Base-by-base conservation (phyloP, 2,888 invertebrate species). In the Onthophagus sagittarius region DNA sequence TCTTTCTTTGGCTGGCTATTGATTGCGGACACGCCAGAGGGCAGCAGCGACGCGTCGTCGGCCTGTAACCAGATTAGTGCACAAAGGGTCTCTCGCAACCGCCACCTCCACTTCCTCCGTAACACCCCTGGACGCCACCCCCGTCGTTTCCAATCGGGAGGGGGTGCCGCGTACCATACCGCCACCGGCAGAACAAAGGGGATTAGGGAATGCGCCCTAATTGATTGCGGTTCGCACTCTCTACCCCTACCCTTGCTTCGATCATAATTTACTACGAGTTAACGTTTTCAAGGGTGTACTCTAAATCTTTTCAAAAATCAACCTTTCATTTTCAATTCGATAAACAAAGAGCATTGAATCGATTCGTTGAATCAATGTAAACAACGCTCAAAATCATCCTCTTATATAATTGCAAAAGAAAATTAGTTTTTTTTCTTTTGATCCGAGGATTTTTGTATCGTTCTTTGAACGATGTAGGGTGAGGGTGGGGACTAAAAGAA, bases 41-140 rank as follows among this genome's bases (percentile, higher is more conserved):
- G 67, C 67, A 67, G 67, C 67, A 67, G 31, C 67, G 23, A 32
- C 15, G 15, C 15, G 63, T 15, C 23, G 67, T 32, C 31, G 67
- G 67, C 67, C 81, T 81, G 80, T 83, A 83, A 83, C 83, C 81
- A 81, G 83, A 83, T 83, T 83, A 83, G 79, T 80, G 79, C 79
- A 82, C 83, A 83, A 83, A 83, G 81, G 81, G 79, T 78, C 77
- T 23, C 23, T 76, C 75, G 73, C 78, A 78, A 77, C n/a, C 67
- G 39, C 39, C 39, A 7, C 39, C 39, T 9, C 7, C 11, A 11
- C 6, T 53, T 23, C 23, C 23, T 23, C 23, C 23, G 23, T 3
- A 23, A 23, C 23, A 23, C 23, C 23, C 23, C 23, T 23, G 23
- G 23, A 23, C 23, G 23, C 23, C 3, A 23, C 23, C 39, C 39